Conservation (phyloP, 2,113 vertebrate species). For the Pteronura brasiliensis region DNA sequence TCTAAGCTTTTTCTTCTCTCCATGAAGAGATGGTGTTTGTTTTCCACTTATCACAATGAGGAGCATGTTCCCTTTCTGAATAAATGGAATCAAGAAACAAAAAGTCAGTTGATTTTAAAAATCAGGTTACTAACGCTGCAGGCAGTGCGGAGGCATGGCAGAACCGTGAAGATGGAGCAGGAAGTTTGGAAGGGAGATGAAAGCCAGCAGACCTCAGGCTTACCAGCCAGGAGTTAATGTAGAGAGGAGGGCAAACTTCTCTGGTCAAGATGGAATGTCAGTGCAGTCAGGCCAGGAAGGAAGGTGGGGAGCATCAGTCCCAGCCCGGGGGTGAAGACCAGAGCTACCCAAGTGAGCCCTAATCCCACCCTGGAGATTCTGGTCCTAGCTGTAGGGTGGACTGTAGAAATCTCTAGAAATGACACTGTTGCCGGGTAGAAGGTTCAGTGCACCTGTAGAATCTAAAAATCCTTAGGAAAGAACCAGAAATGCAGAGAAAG, state of each 20-base stretch:
- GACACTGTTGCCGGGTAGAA: not conserved
- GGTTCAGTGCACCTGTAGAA: not conserved
- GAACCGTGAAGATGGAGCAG: not conserved
- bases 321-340: not conserved
- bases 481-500: not conserved
- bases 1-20: not conserved
- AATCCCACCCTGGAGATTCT: not conserved
- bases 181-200: not conserved
- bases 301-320: not conserved
- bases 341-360: not conserved
- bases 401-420: not conserved
- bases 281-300: not conserved
- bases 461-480: not conserved
- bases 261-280: not conserved
- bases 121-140: not conserved
- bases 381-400: not conserved
- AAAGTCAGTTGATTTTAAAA: not conserved
- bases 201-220: fast-evolving
- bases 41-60: not conserved
- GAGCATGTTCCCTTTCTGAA: not conserved
- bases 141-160: not conserved
- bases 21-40: not conserved
- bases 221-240: not conserved
- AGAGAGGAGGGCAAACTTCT: not conserved
- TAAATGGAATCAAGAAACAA: constrained; percentile 6